phyloP scores from a whole-genome alignment of 2,888 invertebrate species.

The Macrosiphum euphorbiae region DNA sequence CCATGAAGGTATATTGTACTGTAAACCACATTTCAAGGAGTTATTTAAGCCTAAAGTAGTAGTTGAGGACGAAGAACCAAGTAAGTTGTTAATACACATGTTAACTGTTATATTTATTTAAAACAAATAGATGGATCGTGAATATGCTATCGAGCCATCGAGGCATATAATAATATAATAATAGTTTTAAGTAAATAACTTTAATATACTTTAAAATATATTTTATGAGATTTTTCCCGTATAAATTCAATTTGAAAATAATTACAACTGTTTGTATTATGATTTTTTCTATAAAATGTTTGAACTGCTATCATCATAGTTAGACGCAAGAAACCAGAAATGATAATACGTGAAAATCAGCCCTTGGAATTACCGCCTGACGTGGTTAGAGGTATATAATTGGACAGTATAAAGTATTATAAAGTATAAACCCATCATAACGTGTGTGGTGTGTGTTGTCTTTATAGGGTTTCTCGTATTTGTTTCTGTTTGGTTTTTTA shows the following conservation, averaged over 20 bases:
- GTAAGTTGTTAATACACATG: conserved; percentile 72
- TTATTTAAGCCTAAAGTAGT: conserved; percentile 92
- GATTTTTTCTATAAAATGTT: conserved; percentile 57
- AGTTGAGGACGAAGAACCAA: conserved; percentile 78
- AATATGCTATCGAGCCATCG: conserved; percentile 44
- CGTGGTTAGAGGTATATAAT: conserved; percentile 85
- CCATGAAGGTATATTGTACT: conserved; percentile 90
- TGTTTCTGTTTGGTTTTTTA: conserved; percentile 60
- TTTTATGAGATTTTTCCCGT: neutral
- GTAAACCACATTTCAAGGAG: conserved; percentile 93
- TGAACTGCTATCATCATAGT: conserved; percentile 70
- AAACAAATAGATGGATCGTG: conserved; percentile 2
- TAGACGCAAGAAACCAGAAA: conserved; percentile 82
- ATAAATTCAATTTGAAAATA: conserved; percentile 32
- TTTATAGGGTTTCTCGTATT: conserved; percentile 47
- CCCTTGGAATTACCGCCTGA: conserved; percentile 91
- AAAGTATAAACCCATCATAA: conserved; percentile 47
- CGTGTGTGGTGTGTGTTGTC: conserved; percentile 35
- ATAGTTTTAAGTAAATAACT: neutral
- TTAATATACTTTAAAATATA: conserved; percentile 35
- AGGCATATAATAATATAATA: neutral
- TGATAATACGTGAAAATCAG: conserved; percentile 93
- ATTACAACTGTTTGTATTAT: conserved; percentile 33
- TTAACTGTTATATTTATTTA: conserved; percentile 17
- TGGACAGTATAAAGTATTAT: conserved; percentile 34